Base-by-base conservation (phyloP, 2,888 invertebrate genomes). In the Polia nebulosa region DNA sequence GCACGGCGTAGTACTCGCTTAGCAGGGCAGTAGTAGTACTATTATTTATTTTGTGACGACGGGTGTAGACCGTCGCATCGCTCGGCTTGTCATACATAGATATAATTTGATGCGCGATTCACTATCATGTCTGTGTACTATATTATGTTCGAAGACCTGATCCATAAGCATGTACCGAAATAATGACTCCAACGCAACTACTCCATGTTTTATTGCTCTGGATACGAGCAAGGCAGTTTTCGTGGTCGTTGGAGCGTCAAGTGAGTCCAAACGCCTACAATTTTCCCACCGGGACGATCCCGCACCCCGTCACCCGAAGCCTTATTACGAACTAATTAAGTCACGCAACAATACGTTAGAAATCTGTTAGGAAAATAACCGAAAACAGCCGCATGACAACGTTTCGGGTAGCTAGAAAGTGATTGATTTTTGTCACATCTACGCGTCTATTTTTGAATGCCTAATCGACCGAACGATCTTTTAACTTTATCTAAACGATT, bases 181-280 rank as follows among this genome's bases (percentile, higher is more conserved):
- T n/a, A 7, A 11, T 51, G 13, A n/a, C 0, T 29, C 17, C 11
- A 52, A 36, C 17, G 25, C 13, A 11, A 8, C 86, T 25, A 74
- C 89, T 94, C 93, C 52, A 65, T 17, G 55, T 34, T 76, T 81
- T 74, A 27, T 15, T 83, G 75, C 84, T 60, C 86, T 76, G 68
- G 69, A 77, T 81, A 61, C 83, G 72, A 82, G 80, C 81, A 86
- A 88, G 86, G 88, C 87, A 90, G 92, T 94, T 94, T 94, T 94
- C 91, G 94, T 93, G 92, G 86, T 83, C 93, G 88, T 77, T 93
- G 93, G 84, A 93, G 94, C 95, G 92, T 90, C 92, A 91, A 92
- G 92, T 91, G 92, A 87, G 89, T 88, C 91, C 90, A 88, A 90
- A 90, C 90, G 91, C 90, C 90, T 87, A 89, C 90, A 88, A 88